A percentile compares a stretch with the other conserved stretches of the same genome.
These are phyloP conservation scores for Adrianichthys oophorus DNA, from an alignment of 2,797 vertebrate genomes.

Conservation along the genomic window DNA sequence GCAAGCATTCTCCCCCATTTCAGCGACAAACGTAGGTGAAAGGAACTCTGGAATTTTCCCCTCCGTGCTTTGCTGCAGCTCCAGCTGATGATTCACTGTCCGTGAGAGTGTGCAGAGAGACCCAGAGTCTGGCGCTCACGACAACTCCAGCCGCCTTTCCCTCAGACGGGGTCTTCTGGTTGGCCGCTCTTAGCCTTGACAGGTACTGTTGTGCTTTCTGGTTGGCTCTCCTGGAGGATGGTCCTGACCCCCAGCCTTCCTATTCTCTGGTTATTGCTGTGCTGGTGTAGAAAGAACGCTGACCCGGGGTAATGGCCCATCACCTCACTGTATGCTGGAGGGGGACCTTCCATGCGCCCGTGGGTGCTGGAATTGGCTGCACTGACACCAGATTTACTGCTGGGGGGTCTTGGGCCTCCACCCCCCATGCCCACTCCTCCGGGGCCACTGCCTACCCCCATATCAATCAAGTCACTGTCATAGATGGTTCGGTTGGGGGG, in stretches of 20 bases:
- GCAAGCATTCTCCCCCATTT: conserved; percentile 51
- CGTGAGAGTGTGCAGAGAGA: conserved; percentile 72
- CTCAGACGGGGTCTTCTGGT: conserved; percentile 87
- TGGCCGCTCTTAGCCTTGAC: conserved; percentile 87
- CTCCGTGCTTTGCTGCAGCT: conserved; percentile 73
- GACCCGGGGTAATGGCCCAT: conserved; percentile 90
- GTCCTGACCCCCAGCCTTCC: conserved; percentile 70
- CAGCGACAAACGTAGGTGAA: conserved; percentile 66
- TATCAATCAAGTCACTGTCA: conserved; percentile 82
- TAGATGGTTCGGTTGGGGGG: conserved; percentile 97
- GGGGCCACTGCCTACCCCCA: conserved; percentile 55
- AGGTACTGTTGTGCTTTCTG: conserved; percentile 90
- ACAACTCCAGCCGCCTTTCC: conserved; percentile 21
- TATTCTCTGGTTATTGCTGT: conserved; percentile 84
- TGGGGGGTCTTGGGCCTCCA: conserved; percentile 90
- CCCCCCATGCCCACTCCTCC: conserved; percentile 54
- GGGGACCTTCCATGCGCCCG: conserved; percentile 90
- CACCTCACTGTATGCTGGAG: conserved; percentile 94
- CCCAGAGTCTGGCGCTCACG: conserved; percentile 56
- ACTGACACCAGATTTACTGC: conserved; percentile 96
- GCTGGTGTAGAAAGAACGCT: conserved; percentile 94
- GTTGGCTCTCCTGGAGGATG: conserved; percentile 87
- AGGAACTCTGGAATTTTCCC: conserved; percentile 79
- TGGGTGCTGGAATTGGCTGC: conserved; percentile 88
- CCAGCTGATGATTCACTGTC: conserved; percentile 78